A percentile compares a stretch with the other conserved stretches of the same genome.
These are phyloP conservation scores for Lutraria rhynchaena DNA, from an alignment of 1,140 invertebrate species.

Conservation along the genomic window DNA sequence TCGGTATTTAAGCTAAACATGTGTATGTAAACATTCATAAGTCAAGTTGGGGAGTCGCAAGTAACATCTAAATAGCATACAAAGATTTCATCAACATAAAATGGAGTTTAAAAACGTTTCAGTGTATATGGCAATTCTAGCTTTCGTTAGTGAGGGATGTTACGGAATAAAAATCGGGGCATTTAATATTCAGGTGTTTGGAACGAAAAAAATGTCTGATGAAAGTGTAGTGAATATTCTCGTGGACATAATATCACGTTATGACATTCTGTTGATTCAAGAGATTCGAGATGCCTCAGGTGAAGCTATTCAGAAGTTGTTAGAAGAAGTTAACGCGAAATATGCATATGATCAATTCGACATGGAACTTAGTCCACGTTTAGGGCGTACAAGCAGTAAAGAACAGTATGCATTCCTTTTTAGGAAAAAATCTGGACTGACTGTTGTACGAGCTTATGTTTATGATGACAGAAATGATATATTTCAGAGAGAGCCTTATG, in stretches of 20 bases:
- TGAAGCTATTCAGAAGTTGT: constrained; percentile 58
- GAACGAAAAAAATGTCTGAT: constrained; percentile 63
- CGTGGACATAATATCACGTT: constrained; percentile 69
- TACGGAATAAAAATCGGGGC: constrained; percentile 62
- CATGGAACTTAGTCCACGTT: constrained; percentile 64
- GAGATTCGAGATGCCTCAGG: constrained; percentile 71
- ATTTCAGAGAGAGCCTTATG: constrained; percentile 48
- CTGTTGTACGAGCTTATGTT: constrained; percentile 8
- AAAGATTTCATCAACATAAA: too few relatives aligned
- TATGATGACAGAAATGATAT: constrained; percentile 39
- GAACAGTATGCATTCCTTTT: constrained; percentile 78
- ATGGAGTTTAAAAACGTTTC: too few relatives aligned
- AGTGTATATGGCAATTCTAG: too few relatives aligned
- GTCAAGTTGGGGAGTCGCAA: too few relatives aligned
- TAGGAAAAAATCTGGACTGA: constrained; percentile 47
- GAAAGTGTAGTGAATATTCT: constrained; percentile 59
- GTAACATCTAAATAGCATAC: too few relatives aligned
- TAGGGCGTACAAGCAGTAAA: constrained; percentile 71
- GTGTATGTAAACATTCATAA: too few relatives aligned
- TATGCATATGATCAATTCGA: constrained; percentile 48
- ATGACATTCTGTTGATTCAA: constrained; percentile 73
- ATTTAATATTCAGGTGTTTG: constrained; percentile 73
- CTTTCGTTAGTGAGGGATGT: too few relatives aligned
- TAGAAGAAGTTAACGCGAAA: constrained; percentile 55
- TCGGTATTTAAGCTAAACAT: too few relatives aligned